A percentile compares a stretch with the other conserved stretches of the same genome.
These are phyloP conservation scores for Saturnia pavonia DNA, from an alignment of 2,888 invertebrate genomes.

Conservation along the genomic window DNA sequence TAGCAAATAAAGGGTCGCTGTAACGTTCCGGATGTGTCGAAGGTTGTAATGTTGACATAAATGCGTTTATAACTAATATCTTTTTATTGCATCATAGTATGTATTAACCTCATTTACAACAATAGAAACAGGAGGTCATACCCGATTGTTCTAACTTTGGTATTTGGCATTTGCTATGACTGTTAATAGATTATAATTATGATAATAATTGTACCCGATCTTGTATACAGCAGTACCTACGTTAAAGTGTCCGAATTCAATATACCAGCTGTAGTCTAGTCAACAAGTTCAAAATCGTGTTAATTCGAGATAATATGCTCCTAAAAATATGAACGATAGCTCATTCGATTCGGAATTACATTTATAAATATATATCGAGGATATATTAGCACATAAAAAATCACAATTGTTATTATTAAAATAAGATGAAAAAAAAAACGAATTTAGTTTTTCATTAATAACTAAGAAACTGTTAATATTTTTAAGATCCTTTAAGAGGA, in stretches of 20 bases:
- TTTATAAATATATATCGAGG: too few species aligned
- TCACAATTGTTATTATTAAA: too few species aligned
- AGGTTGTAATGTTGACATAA: conserved; percentile 36
- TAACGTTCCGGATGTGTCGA: conserved; percentile 38
- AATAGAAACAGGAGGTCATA: not conserved
- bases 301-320: too few species aligned
- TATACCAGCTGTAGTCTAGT: too few species aligned
- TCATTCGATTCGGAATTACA: too few species aligned
- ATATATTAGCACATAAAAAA: too few species aligned
- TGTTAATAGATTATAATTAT: not conserved
- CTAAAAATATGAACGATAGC: too few species aligned
- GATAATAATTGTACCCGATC: not conserved
- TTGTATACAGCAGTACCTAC: not conserved
- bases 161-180: not conserved
- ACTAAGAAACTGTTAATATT: too few species aligned
- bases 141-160: not conserved
- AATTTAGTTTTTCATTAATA: too few species aligned
- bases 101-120: conserved; percentile 14
- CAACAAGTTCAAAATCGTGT: too few species aligned
- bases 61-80: conserved; percentile 38
- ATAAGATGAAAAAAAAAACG: too few species aligned
- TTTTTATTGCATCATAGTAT: conserved; percentile 20
- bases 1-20: not conserved
- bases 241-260: not conserved
- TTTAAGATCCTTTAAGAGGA: too few species aligned